Evolutionary conservation across 2,888 invertebrate genomes (phyloP), one percentile per base, ranked within the genome.

Genomic region (Dicycla oo): DNA sequence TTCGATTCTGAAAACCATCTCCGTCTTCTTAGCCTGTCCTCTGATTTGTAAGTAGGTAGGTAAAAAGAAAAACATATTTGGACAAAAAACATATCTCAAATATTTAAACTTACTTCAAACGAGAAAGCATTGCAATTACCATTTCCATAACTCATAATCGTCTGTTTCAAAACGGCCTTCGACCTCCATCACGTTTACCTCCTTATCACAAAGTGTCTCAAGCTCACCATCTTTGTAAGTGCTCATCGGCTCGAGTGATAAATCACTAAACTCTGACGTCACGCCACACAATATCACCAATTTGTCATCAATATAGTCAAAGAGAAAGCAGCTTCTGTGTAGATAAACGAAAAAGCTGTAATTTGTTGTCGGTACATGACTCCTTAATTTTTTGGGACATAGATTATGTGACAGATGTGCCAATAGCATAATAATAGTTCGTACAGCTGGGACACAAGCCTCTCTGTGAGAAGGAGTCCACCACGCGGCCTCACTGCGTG

Each of bases 301-400:
- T 86, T 86, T 80, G 82, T 87, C 86, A 86, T 84, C 75, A 68
- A 87, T 73, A 80, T 65, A 60, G 69, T 61, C 69, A 68, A 81
- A 83, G 75, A 77, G 78, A 77, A 77, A 76, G 82, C 69, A 86
- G 94, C 94, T 94, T 90, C 94, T 88, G 94, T 92, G 72, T 80
- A 89, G 94, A 94, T 94, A 93, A 93, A 87, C 79, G 67, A 79
- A 86, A 87, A 81, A 86, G 86, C 87, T 86, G 88, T 87, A 87
- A 86, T 83, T 85, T 86, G 80, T 82, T 80, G 81, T 82, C 81
- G 67, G 71, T 83, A 83, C 84, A 56, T 58, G 79, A 88, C 89
- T 91, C 90, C 89, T 90, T 89, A 86, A 88, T 89, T 89, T 73
- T 88, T 82, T 61, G 81, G 68, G 58, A 65, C 92, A 92, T 78